A percentile compares a stretch with the other conserved stretches of the same genome.
Evolutionary conservation across 1,140 invertebrate species (phyloP).

Genomic region (Drosophila sulfurigaster): DNA sequence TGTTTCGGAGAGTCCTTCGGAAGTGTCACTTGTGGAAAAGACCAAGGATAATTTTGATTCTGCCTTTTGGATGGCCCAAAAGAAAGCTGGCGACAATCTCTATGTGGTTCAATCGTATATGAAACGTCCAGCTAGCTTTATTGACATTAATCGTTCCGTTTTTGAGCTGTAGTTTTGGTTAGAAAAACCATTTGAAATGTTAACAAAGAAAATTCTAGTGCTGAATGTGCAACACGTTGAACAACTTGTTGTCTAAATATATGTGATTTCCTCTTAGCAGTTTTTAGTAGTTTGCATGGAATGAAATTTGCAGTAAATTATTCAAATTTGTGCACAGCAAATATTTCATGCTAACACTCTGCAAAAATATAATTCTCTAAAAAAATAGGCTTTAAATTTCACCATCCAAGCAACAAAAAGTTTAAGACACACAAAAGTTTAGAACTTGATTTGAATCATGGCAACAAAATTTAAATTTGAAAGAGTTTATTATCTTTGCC

Average conservation of each 20-base stretch:
- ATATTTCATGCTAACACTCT: too few relatives aligned
- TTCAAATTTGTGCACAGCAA: too few relatives aligned
- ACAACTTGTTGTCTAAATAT: neutral
- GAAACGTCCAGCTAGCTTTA: constrained; percentile 54
- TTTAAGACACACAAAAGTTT: too few relatives aligned
- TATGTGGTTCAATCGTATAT: constrained; percentile 69
- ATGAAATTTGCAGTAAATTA: too few relatives aligned
- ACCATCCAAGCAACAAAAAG: too few relatives aligned
- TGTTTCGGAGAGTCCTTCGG: constrained; percentile 28
- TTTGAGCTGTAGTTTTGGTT: constrained; percentile 52
- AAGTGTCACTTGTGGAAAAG: constrained; percentile 19
- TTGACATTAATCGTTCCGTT: constrained; percentile 52
- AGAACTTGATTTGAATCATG: too few relatives aligned
- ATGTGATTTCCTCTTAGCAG: neutral
- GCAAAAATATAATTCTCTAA: too few relatives aligned
- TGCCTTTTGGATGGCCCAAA: constrained; percentile 35
- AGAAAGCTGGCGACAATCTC: constrained; percentile 30
- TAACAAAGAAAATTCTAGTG: neutral
- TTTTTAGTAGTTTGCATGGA: neutral
- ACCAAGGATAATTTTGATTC: constrained; percentile 22
- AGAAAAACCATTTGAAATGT: neutral
- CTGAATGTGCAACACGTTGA: neutral
- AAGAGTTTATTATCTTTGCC: too few relatives aligned
- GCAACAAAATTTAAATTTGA: too few relatives aligned
- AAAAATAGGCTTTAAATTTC: too few relatives aligned